phyloP scores from a whole-genome alignment of 1,140 invertebrate genomes.

The Drosophila tsacasi region DNA sequence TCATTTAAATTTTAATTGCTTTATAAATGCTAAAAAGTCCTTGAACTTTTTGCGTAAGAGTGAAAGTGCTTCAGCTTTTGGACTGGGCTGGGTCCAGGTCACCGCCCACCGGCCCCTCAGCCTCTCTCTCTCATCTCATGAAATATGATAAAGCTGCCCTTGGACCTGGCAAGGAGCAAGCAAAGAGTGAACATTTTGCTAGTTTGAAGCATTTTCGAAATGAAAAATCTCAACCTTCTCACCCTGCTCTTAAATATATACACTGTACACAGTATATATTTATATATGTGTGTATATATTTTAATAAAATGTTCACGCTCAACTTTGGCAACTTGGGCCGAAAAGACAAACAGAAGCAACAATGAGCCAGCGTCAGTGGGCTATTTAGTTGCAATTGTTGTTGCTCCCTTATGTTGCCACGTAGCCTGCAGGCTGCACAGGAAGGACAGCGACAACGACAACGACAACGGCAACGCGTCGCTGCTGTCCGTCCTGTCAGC shows the following conservation, averaged over 20 bases:
- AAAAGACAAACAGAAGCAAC: slow-evolving; percentile 72
- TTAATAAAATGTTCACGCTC: slow-evolving; percentile 81
- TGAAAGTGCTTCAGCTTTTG: slow-evolving; percentile 50
- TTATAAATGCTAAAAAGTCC: slow-evolving; percentile 85
- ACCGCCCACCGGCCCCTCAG: slow-evolving; percentile 5
- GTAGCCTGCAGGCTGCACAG: slow-evolving; percentile 34
- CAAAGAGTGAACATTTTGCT: slow-evolving; percentile 58
- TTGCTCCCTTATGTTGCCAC: slow-evolving; percentile 25
- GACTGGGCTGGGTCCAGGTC: background rate
- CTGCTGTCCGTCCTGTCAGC: slow-evolving; percentile 24
- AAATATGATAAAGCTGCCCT: slow-evolving; percentile 73
- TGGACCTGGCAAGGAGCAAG: slow-evolving; percentile 39
- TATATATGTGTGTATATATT: slow-evolving; percentile 47
- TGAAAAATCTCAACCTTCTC: slow-evolving; percentile 26
- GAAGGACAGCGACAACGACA: slow-evolving; percentile 55
- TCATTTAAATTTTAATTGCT: slow-evolving; percentile 85
- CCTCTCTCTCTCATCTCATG: slow-evolving; percentile 17
- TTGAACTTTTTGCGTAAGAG: slow-evolving; percentile 81
- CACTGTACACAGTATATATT: background rate
- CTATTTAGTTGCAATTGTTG: slow-evolving; percentile 77
- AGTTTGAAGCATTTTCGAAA: slow-evolving; percentile 74
- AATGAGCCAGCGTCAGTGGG: slow-evolving; percentile 60
- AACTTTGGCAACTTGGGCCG: slow-evolving; percentile 62
- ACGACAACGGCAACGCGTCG: slow-evolving; percentile 39
- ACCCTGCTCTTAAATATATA: background rate